These are phyloP conservation scores for Lepus americanus DNA, from an alignment of 2,113 vertebrate genomes.

Conservation along the genomic window DNA sequence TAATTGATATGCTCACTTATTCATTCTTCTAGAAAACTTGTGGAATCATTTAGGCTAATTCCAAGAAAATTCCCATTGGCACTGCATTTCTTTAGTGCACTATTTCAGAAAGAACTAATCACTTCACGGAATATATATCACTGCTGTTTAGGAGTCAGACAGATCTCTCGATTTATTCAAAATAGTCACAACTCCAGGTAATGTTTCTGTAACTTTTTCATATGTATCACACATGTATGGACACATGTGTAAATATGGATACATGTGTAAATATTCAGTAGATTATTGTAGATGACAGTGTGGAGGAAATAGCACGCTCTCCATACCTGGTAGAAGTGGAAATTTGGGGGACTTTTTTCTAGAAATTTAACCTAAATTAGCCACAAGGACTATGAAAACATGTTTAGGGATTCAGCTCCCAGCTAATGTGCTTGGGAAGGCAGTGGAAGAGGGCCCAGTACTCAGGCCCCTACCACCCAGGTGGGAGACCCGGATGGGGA, in stretches of 20 bases:
- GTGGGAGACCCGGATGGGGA: no score
- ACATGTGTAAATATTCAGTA: no score
- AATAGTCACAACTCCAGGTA: neutral
- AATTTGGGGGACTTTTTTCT: neutral
- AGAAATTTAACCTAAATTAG: constrained; percentile 2
- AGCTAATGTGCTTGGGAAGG: no score
- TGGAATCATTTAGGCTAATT: neutral
- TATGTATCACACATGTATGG: fast-evolving
- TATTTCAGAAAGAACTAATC: neutral
- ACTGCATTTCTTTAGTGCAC: neutral
- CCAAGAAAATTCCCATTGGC: neutral
- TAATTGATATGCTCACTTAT: neutral
- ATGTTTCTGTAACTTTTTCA: neutral
- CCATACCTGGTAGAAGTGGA: neutral
- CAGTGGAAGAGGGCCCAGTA: no score
- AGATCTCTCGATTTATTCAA: neutral
- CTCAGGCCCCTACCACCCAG: no score
- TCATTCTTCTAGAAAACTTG: neutral
- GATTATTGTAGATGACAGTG: neutral
- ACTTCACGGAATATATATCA: neutral
- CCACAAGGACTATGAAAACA: neutral
- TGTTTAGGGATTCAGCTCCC: neutral
- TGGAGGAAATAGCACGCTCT: neutral
- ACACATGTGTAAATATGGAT: no score
- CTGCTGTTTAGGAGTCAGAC: neutral